Percentiles rank a stretch among this genome's conserved stretches.
Evolutionary conservation across 2,888 invertebrate species (phyloP).

Genomic region (Empis livida): DNA sequence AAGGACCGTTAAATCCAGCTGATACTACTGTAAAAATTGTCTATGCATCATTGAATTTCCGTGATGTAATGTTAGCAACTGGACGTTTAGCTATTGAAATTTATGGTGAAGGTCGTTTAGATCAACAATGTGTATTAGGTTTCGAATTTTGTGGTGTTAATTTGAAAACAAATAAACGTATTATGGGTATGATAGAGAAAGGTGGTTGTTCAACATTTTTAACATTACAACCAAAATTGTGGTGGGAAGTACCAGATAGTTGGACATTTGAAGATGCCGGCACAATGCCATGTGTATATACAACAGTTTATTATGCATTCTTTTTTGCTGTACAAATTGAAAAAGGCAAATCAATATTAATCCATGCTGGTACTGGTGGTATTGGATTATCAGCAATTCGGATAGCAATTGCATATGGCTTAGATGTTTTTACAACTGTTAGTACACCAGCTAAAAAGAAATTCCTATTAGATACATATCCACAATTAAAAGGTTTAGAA

Average conservation of each 20-base stretch:
- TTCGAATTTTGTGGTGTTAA: conserved; percentile 52
- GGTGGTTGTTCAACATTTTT: conserved; percentile 42
- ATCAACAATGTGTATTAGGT: conserved; percentile 54
- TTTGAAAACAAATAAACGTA: conserved; percentile 41
- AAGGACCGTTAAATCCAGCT: conserved; percentile 45
- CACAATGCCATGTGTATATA: conserved; percentile 68
- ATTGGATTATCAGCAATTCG: conserved; percentile 69
- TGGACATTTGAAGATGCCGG: conserved; percentile 66
- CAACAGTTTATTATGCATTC: conserved; percentile 46
- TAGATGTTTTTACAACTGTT: conserved; percentile 58
- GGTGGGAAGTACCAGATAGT: conserved; percentile 55
- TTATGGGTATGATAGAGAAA: conserved; percentile 48
- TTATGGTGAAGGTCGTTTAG: conserved; percentile 50
- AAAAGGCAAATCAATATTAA: conserved; percentile 35
- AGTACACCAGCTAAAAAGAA: conserved; percentile 49
- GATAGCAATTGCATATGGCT: conserved; percentile 49
- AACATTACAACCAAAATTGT: conserved; percentile 18
- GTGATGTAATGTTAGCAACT: conserved; percentile 88
- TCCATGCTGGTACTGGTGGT: conserved; percentile 54
- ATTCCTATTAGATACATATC: conserved; percentile 43
- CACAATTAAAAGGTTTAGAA: conserved; percentile 40
- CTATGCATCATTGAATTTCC: conserved; percentile 79
- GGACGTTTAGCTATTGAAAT: conserved; percentile 79
- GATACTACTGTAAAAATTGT: conserved; percentile 40
- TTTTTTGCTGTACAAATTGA: conserved; percentile 26